These are phyloP conservation scores for Griposia aprilina DNA, from an alignment of 2,888 invertebrate species.

Conservation along the genomic window DNA sequence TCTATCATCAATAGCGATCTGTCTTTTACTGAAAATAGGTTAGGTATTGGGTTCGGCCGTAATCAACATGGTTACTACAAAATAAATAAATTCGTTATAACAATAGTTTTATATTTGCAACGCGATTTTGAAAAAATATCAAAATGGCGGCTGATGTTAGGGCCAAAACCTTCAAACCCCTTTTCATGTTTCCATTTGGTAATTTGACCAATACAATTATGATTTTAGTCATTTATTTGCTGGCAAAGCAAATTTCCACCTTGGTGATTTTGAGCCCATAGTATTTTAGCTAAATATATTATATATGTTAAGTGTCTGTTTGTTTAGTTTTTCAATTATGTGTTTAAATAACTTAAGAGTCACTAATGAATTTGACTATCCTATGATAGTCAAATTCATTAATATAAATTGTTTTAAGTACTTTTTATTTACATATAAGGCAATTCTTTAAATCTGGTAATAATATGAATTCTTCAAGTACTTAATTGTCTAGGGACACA, in stretches of 20 bases:
- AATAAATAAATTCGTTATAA: no score
- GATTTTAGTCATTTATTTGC: neutral
- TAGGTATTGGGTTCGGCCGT: no score
- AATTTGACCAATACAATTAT: neutral
- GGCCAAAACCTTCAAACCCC: no score
- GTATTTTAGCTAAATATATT: slow-evolving; percentile 41
- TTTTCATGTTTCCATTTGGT: neutral
- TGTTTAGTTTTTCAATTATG: slow-evolving; percentile 34
- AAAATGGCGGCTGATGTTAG: no score
- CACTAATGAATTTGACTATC: slow-evolving; percentile 41
- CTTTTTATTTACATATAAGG: slow-evolving; percentile 3
- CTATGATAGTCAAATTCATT: slow-evolving; percentile 25
- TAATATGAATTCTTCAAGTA: neutral
- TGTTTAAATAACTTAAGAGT: slow-evolving; percentile 21
- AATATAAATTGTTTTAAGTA: slow-evolving; percentile 6
- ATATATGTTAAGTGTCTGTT: slow-evolving; percentile 5
- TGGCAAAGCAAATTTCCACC: neutral
- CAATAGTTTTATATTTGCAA: no score
- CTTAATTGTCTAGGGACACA: neutral
- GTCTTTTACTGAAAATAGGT: no score
- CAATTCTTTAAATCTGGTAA: slow-evolving; percentile 5
- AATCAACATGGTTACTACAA: no score
- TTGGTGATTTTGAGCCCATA: slow-evolving; percentile 5
- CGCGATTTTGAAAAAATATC: no score
- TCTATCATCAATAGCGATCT: no score